Conservation (phyloP, 2,797 vertebrate genomes). For the Trachops cirrhosus region DNA sequence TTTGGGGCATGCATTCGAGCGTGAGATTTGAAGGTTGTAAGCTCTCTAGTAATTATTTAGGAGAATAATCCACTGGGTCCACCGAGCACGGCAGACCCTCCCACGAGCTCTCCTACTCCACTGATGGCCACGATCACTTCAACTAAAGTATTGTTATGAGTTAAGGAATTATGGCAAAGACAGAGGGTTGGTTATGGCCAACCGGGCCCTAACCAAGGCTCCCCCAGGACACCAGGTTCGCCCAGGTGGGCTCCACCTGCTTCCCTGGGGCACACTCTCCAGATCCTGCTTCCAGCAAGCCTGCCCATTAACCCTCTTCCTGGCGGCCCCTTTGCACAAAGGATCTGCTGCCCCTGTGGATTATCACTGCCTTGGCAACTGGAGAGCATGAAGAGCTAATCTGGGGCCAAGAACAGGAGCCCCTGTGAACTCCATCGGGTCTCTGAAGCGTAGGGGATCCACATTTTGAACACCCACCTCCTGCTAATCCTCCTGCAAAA, state of each 20-base stretch:
- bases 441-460: background rate
- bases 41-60: background rate
- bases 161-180: background rate
- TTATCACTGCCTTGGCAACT: background rate
- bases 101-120: background rate
- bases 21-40: background rate
- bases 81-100: background rate
- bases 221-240: too few relatives aligned
- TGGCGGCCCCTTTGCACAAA: background rate
- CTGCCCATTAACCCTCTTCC: background rate
- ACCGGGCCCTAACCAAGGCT: too few relatives aligned
- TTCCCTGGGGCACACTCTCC: background rate
- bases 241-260: too few relatives aligned
- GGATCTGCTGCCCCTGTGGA: background rate
- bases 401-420: constrained; percentile 6
- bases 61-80: background rate
- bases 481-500: constrained; percentile 56
- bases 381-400: background rate
- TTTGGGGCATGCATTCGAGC: background rate
- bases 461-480: constrained; percentile 31
- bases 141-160: background rate
- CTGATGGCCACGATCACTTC: background rate
- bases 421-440: constrained; percentile 41
- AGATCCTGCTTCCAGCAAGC: background rate
- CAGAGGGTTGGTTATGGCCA: background rate